These are phyloP conservation scores for Serilophus lunatus DNA, from an alignment of 2,113 vertebrate species.

Conservation along the genomic window DNA sequence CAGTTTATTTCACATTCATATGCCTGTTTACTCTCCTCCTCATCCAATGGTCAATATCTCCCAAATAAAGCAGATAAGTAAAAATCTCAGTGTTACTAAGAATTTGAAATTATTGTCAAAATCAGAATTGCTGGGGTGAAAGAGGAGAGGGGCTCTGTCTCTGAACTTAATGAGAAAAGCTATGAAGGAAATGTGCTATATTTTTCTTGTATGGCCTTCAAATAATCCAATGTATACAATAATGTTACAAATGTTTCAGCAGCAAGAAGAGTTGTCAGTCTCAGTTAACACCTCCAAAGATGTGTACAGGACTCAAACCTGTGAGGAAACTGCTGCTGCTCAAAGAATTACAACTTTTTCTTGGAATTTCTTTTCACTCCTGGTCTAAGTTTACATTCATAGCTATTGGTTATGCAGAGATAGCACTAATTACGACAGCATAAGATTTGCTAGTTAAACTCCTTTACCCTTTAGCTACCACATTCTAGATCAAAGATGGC, in stretches of 20 bases:
- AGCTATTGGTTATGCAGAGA: not conserved
- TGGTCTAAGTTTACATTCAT: not conserved
- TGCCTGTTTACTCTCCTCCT: rapidly evolving
- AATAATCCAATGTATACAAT: not conserved
- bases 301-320: not conserved
- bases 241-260: not conserved
- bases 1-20: not conserved
- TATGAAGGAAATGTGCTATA: rapidly evolving
- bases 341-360: not conserved
- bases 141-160: not conserved
- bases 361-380: not conserved
- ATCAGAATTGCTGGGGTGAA: not conserved
- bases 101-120: not conserved
- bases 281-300: not conserved
- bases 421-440: not conserved
- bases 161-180: not conserved
- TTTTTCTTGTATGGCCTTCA: not conserved
- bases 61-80: not conserved
- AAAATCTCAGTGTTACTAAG: rapidly evolving
- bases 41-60: not conserved
- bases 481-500: rapidly evolving
- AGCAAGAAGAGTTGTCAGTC: not conserved
- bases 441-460: not conserved
- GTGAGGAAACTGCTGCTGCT: not conserved
- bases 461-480: not conserved